These are phyloP conservation scores for Phycodurus eques DNA, from an alignment of 2,113 vertebrate species.

Conservation along the genomic window DNA sequence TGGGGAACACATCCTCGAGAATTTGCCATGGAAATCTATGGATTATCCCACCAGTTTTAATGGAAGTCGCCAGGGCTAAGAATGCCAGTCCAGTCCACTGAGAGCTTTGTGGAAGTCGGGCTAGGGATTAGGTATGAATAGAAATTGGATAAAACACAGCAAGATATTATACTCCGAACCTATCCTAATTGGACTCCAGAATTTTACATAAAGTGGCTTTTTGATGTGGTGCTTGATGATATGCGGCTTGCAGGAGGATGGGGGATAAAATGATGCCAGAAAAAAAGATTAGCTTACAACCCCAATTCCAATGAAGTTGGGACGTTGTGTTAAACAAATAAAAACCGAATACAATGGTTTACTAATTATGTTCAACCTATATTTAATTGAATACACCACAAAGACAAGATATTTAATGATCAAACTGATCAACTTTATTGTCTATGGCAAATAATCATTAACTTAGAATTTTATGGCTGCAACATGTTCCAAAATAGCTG, in stretches of 20 bases:
- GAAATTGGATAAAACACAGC: slow-evolving; percentile 22
- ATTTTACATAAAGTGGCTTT: slow-evolving; percentile 20
- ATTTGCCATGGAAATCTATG: slow-evolving; percentile 63
- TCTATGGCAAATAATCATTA: no score
- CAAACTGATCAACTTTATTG: no score
- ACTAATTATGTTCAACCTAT: no score
- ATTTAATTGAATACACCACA: no score
- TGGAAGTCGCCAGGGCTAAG: slow-evolving; percentile 62
- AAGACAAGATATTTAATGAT: no score
- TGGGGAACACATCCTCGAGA: slow-evolving; percentile 41
- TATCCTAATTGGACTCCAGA: slow-evolving; percentile 27
- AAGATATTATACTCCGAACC: slow-evolving; percentile 30
- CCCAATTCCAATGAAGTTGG: no score
- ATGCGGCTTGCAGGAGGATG: slow-evolving; percentile 13
- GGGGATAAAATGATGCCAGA: slow-evolving; percentile 13
- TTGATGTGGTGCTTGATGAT: slow-evolving; percentile 21
- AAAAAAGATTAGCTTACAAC: background rate
- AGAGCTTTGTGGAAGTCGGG: slow-evolving; percentile 15
- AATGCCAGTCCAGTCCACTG: slow-evolving; percentile 25
- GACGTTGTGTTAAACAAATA: no score
- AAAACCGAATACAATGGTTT: no score
- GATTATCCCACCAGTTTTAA: slow-evolving; percentile 62
- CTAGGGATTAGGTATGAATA: slow-evolving; percentile 7
- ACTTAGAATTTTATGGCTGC: no score
- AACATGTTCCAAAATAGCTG: no score